Evolutionary conservation across 2,888 invertebrate species (phyloP).

Genomic region (Clunio marinus): DNA sequence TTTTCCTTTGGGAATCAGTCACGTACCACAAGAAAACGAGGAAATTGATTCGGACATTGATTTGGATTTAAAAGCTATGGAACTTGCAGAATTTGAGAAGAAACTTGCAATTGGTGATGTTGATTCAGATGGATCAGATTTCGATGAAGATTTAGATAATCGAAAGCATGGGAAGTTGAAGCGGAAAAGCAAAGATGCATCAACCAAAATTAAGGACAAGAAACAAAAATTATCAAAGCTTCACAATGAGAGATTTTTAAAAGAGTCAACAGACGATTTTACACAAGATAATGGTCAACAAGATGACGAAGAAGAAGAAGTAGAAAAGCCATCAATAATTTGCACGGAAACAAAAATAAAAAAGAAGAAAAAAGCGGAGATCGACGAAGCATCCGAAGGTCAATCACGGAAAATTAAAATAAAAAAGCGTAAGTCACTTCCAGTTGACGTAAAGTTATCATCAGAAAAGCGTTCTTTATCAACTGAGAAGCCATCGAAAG

Average conservation of each 20-base stretch:
- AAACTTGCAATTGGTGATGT: constrained; percentile 50
- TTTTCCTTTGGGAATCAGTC: constrained; percentile 65
- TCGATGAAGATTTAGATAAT: constrained; percentile 43
- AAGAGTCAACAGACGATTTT: constrained; percentile 45
- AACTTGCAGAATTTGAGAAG: constrained; percentile 55
- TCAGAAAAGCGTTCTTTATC: not conserved
- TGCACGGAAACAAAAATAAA: constrained; percentile 48
- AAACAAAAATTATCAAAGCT: constrained; percentile 41
- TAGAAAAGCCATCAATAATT: constrained; percentile 45
- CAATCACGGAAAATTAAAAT: constrained; percentile 2
- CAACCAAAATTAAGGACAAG: constrained; percentile 48
- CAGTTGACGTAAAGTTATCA: not conserved
- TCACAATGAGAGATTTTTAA: constrained; percentile 47
- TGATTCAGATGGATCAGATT: constrained; percentile 40
- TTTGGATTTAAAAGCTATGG: constrained; percentile 47
- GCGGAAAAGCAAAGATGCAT: constrained; percentile 52
- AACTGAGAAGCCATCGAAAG: constrained; percentile 32
- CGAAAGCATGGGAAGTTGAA: constrained; percentile 44
- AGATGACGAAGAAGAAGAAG: constrained; percentile 46
- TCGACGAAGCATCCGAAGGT: not conserved
- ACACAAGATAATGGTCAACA: constrained; percentile 46
- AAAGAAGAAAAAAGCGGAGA: constrained; percentile 43
- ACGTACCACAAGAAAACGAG: constrained; percentile 51
- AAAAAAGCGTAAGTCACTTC: constrained; percentile 23
- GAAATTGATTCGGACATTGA: constrained; percentile 43